Evolutionary conservation across 2,888 invertebrate species (phyloP).

Genomic region (Apeira syringaria): DNA sequence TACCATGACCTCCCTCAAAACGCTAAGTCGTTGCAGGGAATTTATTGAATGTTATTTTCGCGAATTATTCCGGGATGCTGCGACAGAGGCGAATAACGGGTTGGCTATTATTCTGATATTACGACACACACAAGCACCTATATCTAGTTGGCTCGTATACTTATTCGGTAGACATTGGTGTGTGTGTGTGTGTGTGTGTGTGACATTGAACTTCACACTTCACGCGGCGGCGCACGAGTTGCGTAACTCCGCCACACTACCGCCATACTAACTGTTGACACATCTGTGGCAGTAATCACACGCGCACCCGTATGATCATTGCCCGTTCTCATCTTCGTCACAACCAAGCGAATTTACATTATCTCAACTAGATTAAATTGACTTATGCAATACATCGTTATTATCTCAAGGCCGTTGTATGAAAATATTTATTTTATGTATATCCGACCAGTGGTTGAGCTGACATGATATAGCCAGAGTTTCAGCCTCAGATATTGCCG

Average conservation of each 20-base stretch:
- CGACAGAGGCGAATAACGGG: conserved; percentile 78
- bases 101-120: conserved; percentile 73
- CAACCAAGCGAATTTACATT: conserved; percentile 29
- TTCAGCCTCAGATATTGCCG: too few relatives aligned
- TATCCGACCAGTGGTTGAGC: conserved; percentile 11
- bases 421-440: conserved; percentile 7
- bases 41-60: conserved; percentile 68
- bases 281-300: conserved; percentile 19
- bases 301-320: conserved; percentile 16
- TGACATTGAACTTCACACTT: conserved; percentile 83
- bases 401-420: conserved; percentile 12
- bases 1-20: conserved; percentile 73
- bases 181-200: conserved; percentile 56
- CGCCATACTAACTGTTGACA: conserved; percentile 10
- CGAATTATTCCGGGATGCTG: conserved; percentile 76
- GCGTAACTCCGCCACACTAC: conserved; percentile 58
- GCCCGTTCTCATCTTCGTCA: conserved; percentile 11
- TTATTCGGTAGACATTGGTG: conserved; percentile 15
- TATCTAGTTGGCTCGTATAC: conserved; percentile 40
- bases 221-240: conserved; percentile 75
- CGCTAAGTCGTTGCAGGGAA: conserved; percentile 56
- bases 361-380: conserved; percentile 26
- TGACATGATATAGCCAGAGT: too few relatives aligned
- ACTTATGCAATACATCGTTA: conserved; percentile 23
- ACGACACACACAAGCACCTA: conserved; percentile 42